Base-by-base conservation (phyloP, 2,888 invertebrate genomes). In the Protodeltote pygarga region DNA sequence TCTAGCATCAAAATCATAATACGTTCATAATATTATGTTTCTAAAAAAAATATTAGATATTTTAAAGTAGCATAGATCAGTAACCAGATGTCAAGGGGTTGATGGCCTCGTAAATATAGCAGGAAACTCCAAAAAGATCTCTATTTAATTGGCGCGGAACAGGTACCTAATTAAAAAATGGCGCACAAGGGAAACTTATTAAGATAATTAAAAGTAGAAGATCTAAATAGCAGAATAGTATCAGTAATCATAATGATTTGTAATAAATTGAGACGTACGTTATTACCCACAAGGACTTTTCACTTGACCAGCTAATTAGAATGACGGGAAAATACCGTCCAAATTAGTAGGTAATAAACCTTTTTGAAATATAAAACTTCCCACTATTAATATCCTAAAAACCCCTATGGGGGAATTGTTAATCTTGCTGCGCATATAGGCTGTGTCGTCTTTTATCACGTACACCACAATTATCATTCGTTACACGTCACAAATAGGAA, bases 401-500 rank as follows among this genome's bases (percentile, higher is more conserved):
- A 2, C 32, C 8, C 6, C 16, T 9, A 9, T 3, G 4, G 14
- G 5, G 5, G 9, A 41, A 38, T 20, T 19, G 39, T 38, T 34
- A 21, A 15, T 23, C n/a, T 10, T 8, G n/a, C 25, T 38, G 14
- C 23, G n/a, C 25, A 28, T 29, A 37, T 47, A 47, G 24, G 16
- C 23, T 13, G 24, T 16, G 32, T 32, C 46, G 20, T 41, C 40
- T 34, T 50, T 45, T 45, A 55, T 55, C 62, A 60, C 59, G 62
- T 60, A 55, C 23, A 28, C 39, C 25, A 21, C 37, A 45, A 61
- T 60, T 50, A 55, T 54, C 29, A 59, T 59, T 61, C 59, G 31
- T 19, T 8, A 38, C 59, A 50, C 59, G 59, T 59, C 51, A 63
- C 48, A 45, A 60, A 63, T 57, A 48, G 49, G 47, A 13, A 63